A percentile compares a stretch with the other conserved stretches of the same genome.
Evolutionary conservation across 2,113 vertebrate genomes (phyloP).

Genomic region (Cromileptes altivelis): DNA sequence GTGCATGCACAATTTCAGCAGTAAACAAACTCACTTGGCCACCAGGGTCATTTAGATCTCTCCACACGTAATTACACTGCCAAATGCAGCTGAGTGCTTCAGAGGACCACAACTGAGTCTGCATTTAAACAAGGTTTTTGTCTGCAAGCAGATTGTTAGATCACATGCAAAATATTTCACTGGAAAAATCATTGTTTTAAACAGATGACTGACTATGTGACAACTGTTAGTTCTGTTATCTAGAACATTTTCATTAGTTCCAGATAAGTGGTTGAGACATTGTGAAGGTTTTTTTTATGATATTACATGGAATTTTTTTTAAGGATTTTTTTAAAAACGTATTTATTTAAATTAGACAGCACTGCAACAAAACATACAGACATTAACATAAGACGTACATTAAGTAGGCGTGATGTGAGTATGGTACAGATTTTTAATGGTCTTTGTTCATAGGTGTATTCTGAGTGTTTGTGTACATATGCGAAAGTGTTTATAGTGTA

Average conservation of each 20-base stretch:
- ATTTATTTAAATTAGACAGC: too few relatives aligned
- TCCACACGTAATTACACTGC: conserved; percentile 29
- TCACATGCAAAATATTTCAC: not conserved
- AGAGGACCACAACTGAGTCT: not conserved
- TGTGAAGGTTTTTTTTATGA: too few relatives aligned
- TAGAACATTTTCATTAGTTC: not conserved
- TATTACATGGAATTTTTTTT: too few relatives aligned
- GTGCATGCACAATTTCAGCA: conserved; percentile 15
- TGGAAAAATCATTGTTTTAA: not conserved
- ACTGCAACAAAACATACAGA: too few relatives aligned
- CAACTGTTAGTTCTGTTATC: not conserved
- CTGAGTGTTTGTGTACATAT: too few relatives aligned
- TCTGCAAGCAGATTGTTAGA: conserved; percentile 7
- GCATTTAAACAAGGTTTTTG: conserved; percentile 16
- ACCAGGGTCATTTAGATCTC: conserved; percentile 32
- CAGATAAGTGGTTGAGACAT: not conserved
- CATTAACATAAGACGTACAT: too few relatives aligned
- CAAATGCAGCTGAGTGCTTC: conserved; percentile 25
- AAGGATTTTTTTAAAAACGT: too few relatives aligned
- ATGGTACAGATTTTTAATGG: too few relatives aligned
- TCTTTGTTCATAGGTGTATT: too few relatives aligned
- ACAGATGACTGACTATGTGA: not conserved
- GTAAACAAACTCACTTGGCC: conserved; percentile 36
- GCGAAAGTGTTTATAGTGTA: too few relatives aligned
- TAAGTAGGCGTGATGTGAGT: too few relatives aligned